Evolutionary conservation across 2,113 vertebrate species (phyloP), one percentile per base, ranked within the genome.

Genomic region (Apodemus sylvaticus): DNA sequence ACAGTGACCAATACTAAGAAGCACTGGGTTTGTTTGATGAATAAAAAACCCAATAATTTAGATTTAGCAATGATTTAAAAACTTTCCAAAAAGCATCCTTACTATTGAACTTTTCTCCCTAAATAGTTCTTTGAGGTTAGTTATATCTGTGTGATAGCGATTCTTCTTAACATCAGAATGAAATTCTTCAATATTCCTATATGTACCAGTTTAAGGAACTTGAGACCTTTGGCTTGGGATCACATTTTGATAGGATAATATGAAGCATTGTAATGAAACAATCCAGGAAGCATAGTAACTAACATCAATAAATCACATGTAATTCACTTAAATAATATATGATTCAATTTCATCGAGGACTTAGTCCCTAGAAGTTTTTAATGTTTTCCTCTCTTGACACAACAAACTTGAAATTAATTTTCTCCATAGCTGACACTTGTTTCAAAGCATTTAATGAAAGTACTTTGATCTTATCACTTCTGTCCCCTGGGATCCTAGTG

Each of bases 341-440:
- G 4, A n/a, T 24, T 78, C 3, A 19, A 34, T 93, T 92, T 71
- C 55, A 51, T 13, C 53, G 55, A 62, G 20, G 39, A 48, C 62
- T n/a, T 94, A 36, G 14, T 94, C 19, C 76, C 58, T 71, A 39
- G 81, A 91, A 92, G 31, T 82, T 85, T 77, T 64, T 60, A 66
- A 89, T 31, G 58, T 22, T 90, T 60, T 29, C 24, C 26, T 87
- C 82, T 81, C 77, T 42, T 90, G 55, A 96, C 74, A 89, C 0
- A 64, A 93, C 77, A 89, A 77, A 93, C 86, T 77, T 53, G 73
- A 91, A 86, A 86, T 86, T 91, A 93, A 93, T 94, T 93, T 91
- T 79, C 36, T 90, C 64, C 87, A 62, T 86, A 53, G 73, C 14
- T 82, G 51, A 81, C 36, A 42, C 86, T 79, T 96, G 48, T 78